Evolutionary conservation across 2,888 invertebrate species (phyloP).

Genomic region (Mimachlamys varia): DNA sequence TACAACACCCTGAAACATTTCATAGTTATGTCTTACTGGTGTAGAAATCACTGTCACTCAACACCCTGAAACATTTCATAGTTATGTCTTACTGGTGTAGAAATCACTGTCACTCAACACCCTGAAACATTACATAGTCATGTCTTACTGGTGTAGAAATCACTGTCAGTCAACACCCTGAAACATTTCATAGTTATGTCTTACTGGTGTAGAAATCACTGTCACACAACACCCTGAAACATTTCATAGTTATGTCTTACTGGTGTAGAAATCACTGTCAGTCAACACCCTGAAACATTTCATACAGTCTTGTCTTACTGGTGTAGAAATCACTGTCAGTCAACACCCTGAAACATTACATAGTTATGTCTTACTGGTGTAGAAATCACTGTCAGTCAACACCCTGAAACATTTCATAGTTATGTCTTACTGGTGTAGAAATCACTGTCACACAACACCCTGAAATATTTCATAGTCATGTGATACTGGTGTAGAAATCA

Average conservation of each 20-base stretch:
- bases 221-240: slow-evolving; percentile 86
- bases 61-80: slow-evolving; percentile 83
- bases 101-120: slow-evolving; percentile 84
- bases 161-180: slow-evolving; percentile 86
- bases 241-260: not conserved
- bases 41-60: slow-evolving; percentile 82
- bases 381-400: slow-evolving; percentile 81
- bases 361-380: too few species aligned
- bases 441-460: slow-evolving; percentile 85
- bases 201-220: too few species aligned
- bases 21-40: not conserved
- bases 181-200: not conserved
- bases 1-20: slow-evolving; percentile 85
- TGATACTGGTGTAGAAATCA: too few species aligned
- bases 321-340: slow-evolving; percentile 60
- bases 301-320: not conserved
- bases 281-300: slow-evolving; percentile 86
- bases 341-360: slow-evolving; percentile 85
- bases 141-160: too few species aligned
- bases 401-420: slow-evolving; percentile 83
- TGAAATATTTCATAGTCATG: slow-evolving; percentile 75
- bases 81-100: too few species aligned
- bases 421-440: too few species aligned
- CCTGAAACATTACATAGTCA: slow-evolving; percentile 81
- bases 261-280: too few species aligned